Evolutionary conservation across 1,140 invertebrate species (phyloP), one percentile per base, ranked within the genome.

Genomic region (Babylonia areolata): DNA sequence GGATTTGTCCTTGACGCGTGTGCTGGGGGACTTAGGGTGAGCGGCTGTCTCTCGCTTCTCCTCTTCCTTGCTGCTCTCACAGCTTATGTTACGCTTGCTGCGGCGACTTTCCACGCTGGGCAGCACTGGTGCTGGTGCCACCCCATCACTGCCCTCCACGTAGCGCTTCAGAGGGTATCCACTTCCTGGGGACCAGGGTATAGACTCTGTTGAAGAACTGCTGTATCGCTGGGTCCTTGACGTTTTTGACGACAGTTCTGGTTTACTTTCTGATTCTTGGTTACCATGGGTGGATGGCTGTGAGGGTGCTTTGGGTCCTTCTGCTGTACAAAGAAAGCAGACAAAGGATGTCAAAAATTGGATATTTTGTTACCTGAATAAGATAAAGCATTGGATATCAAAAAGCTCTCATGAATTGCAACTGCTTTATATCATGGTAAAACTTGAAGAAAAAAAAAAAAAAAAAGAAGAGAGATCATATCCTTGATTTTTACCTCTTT

Each of bases 1-100:
- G 77, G 93, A 88, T 64, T 91, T 91, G 23, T 93, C 92, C 81
- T 92, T 92, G 2, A 93, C 85, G 81, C 91, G 90, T 31, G 91
- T 91, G 90, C 92, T 93, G 15, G 93, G 92, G 33, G 92, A 91
- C 17, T 51, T 51, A 12, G 46, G 9, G 9, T 9, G 17, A 51
- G 17, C 9, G 9, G 46, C 17, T 17, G 46, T 17, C 92, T 93
- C 15, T 90, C 92, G 54, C 90, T 64, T 64, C 58, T 64, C 58
- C 5, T 64, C 58, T 64, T 64, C 58, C 23, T 64, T 64, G 0
- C 15, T 89, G 86, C 85, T 88, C 1, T 81, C 88, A 46, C 86
- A 84, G n/a, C 64, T 87, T 9, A 51, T 51, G 46, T 51, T 51
- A 3, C 86, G 84, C n/a, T 85, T 88, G 28, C 81, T 73, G 33